Conservation (phyloP, 1,140 invertebrate genomes). For the Calliphora vicina region DNA sequence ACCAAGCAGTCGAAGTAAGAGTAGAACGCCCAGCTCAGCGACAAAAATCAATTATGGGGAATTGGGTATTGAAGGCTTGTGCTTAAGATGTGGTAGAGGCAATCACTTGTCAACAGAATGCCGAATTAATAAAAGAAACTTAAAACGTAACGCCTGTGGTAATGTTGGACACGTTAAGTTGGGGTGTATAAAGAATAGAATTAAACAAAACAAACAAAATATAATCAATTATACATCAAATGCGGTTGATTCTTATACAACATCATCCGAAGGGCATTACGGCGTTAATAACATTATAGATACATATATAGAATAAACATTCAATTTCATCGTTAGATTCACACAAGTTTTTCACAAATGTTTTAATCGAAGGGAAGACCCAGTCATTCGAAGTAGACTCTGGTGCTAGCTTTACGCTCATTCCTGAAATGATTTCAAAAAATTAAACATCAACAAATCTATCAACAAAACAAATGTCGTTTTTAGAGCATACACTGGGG, state of each 20-base stretch:
- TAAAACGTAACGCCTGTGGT: conserved; percentile 16
- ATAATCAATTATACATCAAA: background rate
- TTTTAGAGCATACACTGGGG: conserved; percentile 11
- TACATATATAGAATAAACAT: background rate
- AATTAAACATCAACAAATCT: conserved; percentile 4
- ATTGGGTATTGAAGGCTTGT: conserved; percentile 27
- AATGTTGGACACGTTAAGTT: conserved; percentile 12
- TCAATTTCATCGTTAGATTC: background rate
- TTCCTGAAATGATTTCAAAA: conserved; percentile 20
- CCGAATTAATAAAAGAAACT: conserved; percentile 4
- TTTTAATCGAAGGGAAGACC: conserved; percentile 15
- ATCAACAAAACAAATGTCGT: background rate
- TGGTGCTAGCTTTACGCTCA: background rate
- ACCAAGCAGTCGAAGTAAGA: background rate
- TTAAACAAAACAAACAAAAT: background rate
- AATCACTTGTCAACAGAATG: conserved; percentile 30
- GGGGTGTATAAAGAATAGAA: background rate
- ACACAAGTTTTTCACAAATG: conserved; percentile 7
- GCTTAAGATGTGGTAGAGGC: conserved; percentile 31
- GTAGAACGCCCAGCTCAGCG: conserved; percentile 8
- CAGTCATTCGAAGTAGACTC: conserved; percentile 33
- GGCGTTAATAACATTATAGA: background rate
- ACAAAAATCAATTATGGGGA: conserved; percentile 22
- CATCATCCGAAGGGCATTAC: background rate
- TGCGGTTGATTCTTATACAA: background rate